Evolutionary conservation across 2,113 vertebrate genomes (phyloP).

Genomic region (Aptenodytes patagonicus): DNA sequence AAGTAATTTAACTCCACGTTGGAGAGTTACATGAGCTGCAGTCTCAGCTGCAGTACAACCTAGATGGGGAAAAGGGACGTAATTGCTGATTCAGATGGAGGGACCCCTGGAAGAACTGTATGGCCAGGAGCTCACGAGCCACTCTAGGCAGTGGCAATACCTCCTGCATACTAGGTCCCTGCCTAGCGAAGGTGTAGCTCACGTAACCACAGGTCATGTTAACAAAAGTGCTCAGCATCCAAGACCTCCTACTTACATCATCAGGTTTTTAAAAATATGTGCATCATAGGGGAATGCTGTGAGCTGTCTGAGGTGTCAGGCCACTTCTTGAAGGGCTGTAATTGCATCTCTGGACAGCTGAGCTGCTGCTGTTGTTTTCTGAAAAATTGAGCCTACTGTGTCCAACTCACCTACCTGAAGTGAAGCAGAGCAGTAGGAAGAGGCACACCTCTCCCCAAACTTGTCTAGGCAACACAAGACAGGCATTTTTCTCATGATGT

Average conservation of each 20-base stretch:
- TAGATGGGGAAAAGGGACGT: background rate
- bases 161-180: background rate
- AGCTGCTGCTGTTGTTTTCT: background rate
- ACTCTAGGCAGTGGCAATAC: background rate
- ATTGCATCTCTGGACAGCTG: background rate
- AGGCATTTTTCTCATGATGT: constrained; percentile 61
- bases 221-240: background rate
- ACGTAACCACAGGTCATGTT: background rate
- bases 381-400: background rate
- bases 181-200: background rate
- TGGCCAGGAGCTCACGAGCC: background rate
- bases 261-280: background rate
- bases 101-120: background rate
- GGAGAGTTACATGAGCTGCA: background rate
- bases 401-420: background rate
- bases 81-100: background rate
- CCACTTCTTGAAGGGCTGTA: background rate
- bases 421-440: background rate
- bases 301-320: background rate
- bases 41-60: background rate
- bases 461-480: constrained; percentile 40
- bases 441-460: background rate
- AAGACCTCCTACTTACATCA: background rate
- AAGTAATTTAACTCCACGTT: background rate
- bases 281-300: background rate